Base-by-base conservation (phyloP, 2,888 invertebrate species). In the Polyommatus iphigenia region DNA sequence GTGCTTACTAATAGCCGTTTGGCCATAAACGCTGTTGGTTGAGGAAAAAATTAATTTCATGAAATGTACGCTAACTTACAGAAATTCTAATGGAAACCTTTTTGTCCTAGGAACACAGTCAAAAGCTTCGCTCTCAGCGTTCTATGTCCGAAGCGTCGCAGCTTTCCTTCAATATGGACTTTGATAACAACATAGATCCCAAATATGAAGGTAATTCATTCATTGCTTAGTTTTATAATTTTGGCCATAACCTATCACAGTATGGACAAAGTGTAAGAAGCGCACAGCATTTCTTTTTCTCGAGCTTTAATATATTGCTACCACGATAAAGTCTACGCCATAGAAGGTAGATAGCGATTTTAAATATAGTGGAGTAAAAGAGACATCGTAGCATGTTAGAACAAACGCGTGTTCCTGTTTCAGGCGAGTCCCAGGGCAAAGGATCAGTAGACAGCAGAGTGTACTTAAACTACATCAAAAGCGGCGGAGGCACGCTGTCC, bases 381-480 rank as follows among this genome's bases (percentile, higher is more conserved):
- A 8, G 8, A 41, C 2, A 41, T 41, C 8, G 15, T 4, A 50
- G 15, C 50, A 73, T 50, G 41, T 46, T 13, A 18, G 4, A 20
- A 29, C 32, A 67, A n/a, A 8, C 29, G 59, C 41, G 54, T 18
- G 41, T 54, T 20, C 50, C 73, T 71, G 0, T 80, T 67, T 0
- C 15, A 93, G 93, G 91, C 10, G 94, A 94, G 79, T 86, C 77
- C 0, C 94, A 94, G 76, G 85, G 89, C 80, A 87, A 89, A 7
- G 95, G 95, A 0, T 89, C 92, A 0, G 94, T 95, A 0, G 90
- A 88, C 78, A 89, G 87, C 78, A 84, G 88, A 29, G 93, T 95
- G 2, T 95, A 95, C 81, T 82, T 91, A 77, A 85, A 94, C 0
- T 96, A 96, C 85, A 95, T 96, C 71, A 90, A 87, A 78, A 95